Conservation (phyloP, 37 sponge, comb jelly and placozoan species). For the Beroe forskalii region DNA sequence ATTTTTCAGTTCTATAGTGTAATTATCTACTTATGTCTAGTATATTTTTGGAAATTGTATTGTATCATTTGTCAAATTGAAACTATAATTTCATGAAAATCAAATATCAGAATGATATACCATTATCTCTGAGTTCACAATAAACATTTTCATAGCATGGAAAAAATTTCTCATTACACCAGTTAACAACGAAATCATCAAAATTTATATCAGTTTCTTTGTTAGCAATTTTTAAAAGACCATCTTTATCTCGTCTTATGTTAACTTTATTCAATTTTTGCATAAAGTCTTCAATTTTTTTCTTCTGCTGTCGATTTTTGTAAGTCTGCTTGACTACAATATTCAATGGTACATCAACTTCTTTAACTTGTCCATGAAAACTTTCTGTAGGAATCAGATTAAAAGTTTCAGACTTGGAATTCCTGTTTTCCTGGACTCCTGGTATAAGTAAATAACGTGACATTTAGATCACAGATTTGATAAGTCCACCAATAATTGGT, state of each 20-base stretch:
- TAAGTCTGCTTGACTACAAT: not conserved
- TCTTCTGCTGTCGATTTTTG: not conserved
- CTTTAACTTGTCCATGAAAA: not conserved
- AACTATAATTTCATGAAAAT: not conserved
- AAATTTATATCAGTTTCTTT: not conserved
- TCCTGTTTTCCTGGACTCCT: too few species aligned
- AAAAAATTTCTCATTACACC: not conserved
- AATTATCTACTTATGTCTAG: too few species aligned
- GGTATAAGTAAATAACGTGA: not conserved
- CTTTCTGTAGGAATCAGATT: not conserved
- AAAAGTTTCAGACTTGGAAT: not conserved
- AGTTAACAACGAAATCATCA: not conserved
- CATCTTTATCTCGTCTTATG: not conserved
- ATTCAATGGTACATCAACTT: not conserved
- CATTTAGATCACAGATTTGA: not conserved
- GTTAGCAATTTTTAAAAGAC: not conserved
- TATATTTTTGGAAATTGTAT: too few species aligned
- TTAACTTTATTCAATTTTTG: not conserved
- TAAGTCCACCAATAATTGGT: not conserved
- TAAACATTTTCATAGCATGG: not conserved
- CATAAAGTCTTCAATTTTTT: not conserved
- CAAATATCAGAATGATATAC: not conserved
- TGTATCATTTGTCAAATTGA: too few species aligned
- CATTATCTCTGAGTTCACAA: not conserved
- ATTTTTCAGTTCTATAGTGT: not conserved